A percentile compares a stretch with the other conserved stretches of the same genome.
Conservation (phyloP, 1,140 invertebrate genomes). For the Megalonaias nervosa region DNA sequence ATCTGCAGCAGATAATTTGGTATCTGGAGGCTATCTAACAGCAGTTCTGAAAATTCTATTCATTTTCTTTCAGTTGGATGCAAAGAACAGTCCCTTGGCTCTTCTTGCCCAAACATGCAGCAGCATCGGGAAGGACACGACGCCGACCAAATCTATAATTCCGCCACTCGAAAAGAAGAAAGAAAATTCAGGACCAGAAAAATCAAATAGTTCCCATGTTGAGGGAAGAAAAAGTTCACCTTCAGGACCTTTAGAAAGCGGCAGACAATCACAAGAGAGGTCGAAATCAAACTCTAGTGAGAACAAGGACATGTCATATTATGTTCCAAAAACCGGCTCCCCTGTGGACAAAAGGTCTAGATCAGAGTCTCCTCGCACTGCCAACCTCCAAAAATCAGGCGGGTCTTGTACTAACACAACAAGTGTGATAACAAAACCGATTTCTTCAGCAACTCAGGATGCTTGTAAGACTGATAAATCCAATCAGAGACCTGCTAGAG, state of each 20-base stretch:
- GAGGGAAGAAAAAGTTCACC: slow-evolving; percentile 38
- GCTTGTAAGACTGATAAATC: too few relatives aligned
- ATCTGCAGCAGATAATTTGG: too few relatives aligned
- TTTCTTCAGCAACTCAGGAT: too few relatives aligned
- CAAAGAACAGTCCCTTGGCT: slow-evolving; percentile 98
- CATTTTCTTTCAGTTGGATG: slow-evolving; percentile 90
- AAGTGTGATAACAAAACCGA: slow-evolving; percentile 17
- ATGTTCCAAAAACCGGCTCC: slow-evolving; percentile 1
- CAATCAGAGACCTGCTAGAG: too few relatives aligned
- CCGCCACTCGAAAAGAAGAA: slow-evolving; percentile 65
- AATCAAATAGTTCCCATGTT: slow-evolving; percentile 1
- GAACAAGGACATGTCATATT: slow-evolving; percentile 21
- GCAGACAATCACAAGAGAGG: slow-evolving; percentile 2
- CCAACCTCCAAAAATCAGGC: slow-evolving; percentile 20
- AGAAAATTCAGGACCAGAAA: slow-evolving; percentile 20
- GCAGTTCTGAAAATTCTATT: slow-evolving; percentile 3
- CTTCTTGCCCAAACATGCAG: slow-evolving; percentile 97
- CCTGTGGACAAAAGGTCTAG: too few relatives aligned
- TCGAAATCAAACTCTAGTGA: slow-evolving; percentile 2
- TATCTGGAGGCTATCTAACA: too few relatives aligned
- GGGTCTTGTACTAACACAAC: slow-evolving; percentile 22
- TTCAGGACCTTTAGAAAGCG: slow-evolving; percentile 28
- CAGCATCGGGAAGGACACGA: slow-evolving; percentile 95
- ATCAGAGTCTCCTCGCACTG: slow-evolving; percentile 25
- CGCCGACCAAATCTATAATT: slow-evolving; percentile 69